Evolutionary conservation across 2,113 vertebrate genomes (phyloP).

Genomic region (Gorsachius goisagi): DNA sequence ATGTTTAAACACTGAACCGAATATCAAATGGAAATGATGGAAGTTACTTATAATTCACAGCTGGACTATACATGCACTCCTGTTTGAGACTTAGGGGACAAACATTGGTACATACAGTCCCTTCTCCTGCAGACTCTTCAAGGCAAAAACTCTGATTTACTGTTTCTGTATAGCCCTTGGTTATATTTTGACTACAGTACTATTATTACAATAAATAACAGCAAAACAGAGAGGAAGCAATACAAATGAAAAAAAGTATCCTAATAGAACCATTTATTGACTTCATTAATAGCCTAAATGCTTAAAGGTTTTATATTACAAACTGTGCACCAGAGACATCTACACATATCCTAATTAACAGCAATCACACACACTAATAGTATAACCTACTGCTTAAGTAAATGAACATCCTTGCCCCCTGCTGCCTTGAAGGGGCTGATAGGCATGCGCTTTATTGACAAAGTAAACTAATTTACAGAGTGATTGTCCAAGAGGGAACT

Average conservation of each 20-base stretch:
- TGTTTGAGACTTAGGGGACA: neutral
- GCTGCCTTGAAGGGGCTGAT: conserved; percentile 79
- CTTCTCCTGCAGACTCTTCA: neutral
- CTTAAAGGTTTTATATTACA: conserved; percentile 71
- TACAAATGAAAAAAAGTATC: neutral
- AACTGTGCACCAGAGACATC: conserved; percentile 69
- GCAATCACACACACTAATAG: conserved; percentile 82
- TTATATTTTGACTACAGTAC: neutral
- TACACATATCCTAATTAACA: conserved; percentile 81
- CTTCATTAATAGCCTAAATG: conserved; percentile 76
- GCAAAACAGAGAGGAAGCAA: conserved; percentile 22
- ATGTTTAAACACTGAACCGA: neutral
- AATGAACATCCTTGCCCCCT: conserved; percentile 82
- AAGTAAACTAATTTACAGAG: conserved; percentile 81
- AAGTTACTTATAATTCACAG: neutral
- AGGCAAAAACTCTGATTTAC: neutral
- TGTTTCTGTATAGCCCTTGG: neutral
- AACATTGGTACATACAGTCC: neutral
- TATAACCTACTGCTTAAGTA: conserved; percentile 85
- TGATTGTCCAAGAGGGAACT: conserved; percentile 84
- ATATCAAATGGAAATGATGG: neutral
- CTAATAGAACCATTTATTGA: conserved; percentile 66
- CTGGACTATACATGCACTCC: neutral
- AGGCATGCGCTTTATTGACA: conserved; percentile 83
- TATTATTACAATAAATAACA: conserved; percentile 17